phyloP scores from a whole-genome alignment of 2,888 invertebrate species.

The Hymenopus coronatus region DNA sequence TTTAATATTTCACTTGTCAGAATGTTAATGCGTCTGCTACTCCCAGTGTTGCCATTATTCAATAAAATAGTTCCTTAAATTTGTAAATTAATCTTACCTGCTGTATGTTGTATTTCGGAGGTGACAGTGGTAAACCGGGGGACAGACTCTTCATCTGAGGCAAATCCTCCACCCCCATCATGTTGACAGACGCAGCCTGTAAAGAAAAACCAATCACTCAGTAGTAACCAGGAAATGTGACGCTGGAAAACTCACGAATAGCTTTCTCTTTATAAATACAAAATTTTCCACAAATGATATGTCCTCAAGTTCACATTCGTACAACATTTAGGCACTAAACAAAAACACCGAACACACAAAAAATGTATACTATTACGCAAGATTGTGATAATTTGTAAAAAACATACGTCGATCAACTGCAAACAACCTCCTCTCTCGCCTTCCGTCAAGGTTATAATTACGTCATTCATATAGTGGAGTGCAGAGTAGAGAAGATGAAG shows the following conservation, averaged over 20 bases:
- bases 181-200: slow-evolving; percentile 9
- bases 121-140: slow-evolving; percentile 43
- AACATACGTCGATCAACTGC: slow-evolving; percentile 3
- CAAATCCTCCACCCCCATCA: slow-evolving; percentile 51
- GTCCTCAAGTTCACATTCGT: background rate
- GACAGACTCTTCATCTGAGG: slow-evolving; percentile 56
- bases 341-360: background rate
- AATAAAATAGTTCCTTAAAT: slow-evolving; percentile 21
- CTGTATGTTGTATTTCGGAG: slow-evolving; percentile 20
- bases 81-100: slow-evolving; percentile 26
- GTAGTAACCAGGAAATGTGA: background rate
- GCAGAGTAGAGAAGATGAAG: background rate
- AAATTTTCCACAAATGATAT: background rate
- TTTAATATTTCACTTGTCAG: background rate
- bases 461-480: slow-evolving; percentile 20
- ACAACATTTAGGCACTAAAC: background rate
- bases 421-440: slow-evolving; percentile 16
- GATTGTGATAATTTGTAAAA: background rate
- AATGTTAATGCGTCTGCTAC: background rate
- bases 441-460: slow-evolving; percentile 30
- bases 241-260: background rate
- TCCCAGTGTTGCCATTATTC: slow-evolving; percentile 8
- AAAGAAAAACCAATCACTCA: background rate
- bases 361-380: background rate
- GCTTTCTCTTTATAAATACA: background rate